Evolutionary conservation across 2,113 vertebrate genomes (phyloP).

Genomic region (Pristiophorus japonicus): DNA sequence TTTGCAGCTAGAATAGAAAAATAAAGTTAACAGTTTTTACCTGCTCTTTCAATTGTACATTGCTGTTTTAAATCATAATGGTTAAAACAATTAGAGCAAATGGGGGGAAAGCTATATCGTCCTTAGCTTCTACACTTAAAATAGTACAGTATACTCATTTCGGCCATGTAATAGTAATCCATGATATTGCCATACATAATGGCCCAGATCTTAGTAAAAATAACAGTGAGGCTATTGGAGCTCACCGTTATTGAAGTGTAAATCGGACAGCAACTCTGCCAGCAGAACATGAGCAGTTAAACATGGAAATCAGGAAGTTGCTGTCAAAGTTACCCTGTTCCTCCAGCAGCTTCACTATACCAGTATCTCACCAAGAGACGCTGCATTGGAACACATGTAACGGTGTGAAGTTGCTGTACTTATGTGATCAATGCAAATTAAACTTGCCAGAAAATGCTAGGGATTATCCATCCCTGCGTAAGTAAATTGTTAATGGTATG

Average conservation of each 20-base stretch:
- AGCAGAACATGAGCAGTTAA: not conserved
- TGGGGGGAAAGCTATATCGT: not conserved
- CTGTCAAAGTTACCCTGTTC: not conserved
- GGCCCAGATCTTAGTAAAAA: not conserved
- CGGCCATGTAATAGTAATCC: not conserved
- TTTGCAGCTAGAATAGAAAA: not conserved
- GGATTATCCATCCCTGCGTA: not conserved
- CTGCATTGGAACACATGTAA: not conserved
- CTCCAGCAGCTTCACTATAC: not conserved
- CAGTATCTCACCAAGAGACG: not conserved
- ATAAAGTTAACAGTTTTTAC: not conserved
- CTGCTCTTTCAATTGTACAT: not conserved
- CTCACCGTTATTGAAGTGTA: not conserved
- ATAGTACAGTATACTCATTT: not conserved
- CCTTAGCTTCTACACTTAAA: not conserved
- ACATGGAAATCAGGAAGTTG: not conserved
- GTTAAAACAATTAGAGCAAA: not conserved
- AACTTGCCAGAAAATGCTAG: not conserved
- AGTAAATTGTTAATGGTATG: not conserved
- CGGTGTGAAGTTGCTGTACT: not conserved
- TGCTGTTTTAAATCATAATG: not conserved
- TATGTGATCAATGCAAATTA: not conserved
- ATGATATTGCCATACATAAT: not conserved
- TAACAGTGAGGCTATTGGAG: not conserved
- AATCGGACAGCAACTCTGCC: not conserved